Base-by-base conservation (phyloP, 1,140 invertebrate genomes). In the Bilobella aurantiaca region DNA sequence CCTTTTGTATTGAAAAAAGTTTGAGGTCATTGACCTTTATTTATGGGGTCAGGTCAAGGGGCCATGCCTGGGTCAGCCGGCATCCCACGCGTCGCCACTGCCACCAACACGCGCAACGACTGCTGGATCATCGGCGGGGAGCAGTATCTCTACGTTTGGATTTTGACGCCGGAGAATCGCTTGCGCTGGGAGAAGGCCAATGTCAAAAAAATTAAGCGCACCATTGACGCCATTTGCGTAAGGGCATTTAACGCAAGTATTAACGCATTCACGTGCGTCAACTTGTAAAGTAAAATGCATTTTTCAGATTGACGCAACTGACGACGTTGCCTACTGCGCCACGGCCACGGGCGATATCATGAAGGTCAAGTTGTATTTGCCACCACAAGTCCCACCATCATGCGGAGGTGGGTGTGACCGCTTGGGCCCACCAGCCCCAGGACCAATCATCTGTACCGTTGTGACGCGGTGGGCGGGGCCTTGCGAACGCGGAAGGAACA, bases 321-420 rank as follows among this genome's bases (percentile, higher is more conserved):
- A 93, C 74, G 80, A 84, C 34, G 84, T 81, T 64, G 84, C 87
- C 28, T 92, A 87, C 74, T 89, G 91, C 74, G 92, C 92, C 16
- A 95, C 91, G 23, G 85, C 85, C 73, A 90, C 87, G 21, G 87
- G 86, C 1, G 86, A 88, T 73, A 80, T 87, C 12, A 74, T 86
- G 29, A 81, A 80, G 74, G 75, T 79, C 29, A 82, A 79, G 64
- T 75, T 77, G 61, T 69, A 73, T 27, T 60, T 71, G 61, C 60
- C 71, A 68, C 46, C 49, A 2, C 31, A 1, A 3, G 61, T 60
- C n/a, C 60, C 71, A 68, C 46, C 49, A 2, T 25, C 8, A 12
- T 60, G 59, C n/a, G 64, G 63, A 30, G 61, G 30, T 2, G 23
- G 57, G 18, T 73, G 71, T 21, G 67, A 73, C 34, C 60, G 29